Evolutionary conservation across 2,888 invertebrate species (phyloP).

Genomic region (Eristalinus sepulchralis): DNA sequence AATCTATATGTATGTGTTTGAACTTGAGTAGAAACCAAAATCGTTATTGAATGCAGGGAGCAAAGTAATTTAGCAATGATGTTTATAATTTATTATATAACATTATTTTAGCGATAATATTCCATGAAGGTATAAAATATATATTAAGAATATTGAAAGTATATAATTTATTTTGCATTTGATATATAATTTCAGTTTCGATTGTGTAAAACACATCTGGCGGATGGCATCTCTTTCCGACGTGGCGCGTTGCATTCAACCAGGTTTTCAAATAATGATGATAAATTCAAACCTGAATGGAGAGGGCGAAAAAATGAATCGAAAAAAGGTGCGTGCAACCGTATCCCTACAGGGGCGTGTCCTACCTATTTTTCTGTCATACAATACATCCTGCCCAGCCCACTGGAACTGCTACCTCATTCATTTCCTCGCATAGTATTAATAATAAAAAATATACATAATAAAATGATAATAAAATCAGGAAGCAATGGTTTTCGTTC

Average conservation of each 20-base stretch:
- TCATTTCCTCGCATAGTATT: slow-evolving; percentile 62
- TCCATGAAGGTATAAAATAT: not conserved
- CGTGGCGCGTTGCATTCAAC: slow-evolving; percentile 64
- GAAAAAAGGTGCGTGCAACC: slow-evolving; percentile 70
- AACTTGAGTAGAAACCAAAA: no score
- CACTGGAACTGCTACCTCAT: slow-evolving; percentile 68
- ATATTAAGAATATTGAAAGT: slow-evolving; percentile 11
- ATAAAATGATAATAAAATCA: slow-evolving; percentile 68
- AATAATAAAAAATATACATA: slow-evolving; percentile 63
- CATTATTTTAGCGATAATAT: not conserved
- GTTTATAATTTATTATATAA: not conserved
- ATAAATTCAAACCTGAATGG: slow-evolving; percentile 65
- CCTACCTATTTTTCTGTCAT: slow-evolving; percentile 71
- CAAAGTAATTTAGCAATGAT: no score
- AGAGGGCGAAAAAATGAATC: slow-evolving; percentile 45
- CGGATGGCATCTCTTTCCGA: slow-evolving; percentile 70
- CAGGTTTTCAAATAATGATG: slow-evolving; percentile 68
- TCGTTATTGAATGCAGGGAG: no score
- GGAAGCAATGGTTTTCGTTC: slow-evolving; percentile 61
- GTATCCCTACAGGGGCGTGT: slow-evolving; percentile 70
- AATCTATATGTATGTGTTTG: not conserved
- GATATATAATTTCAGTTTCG: slow-evolving; percentile 3
- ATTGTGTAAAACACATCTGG: slow-evolving; percentile 62
- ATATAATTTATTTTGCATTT: slow-evolving; percentile 57
- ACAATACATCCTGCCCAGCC: slow-evolving; percentile 71